These are phyloP conservation scores for Orthonevra nobilis DNA, from an alignment of 2,888 invertebrate genomes.

Conservation along the genomic window DNA sequence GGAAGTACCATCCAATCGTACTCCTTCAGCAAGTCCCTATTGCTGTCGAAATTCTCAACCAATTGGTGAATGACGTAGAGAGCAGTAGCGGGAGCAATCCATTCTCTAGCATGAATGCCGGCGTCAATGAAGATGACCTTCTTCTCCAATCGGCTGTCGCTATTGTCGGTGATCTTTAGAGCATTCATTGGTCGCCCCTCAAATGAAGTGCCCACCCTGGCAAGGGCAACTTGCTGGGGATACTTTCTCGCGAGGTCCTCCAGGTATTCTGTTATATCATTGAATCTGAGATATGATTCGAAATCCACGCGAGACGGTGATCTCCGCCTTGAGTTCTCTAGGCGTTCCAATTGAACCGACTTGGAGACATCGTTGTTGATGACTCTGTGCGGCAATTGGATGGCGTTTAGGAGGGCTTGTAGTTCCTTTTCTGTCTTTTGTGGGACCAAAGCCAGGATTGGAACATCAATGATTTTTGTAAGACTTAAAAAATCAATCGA, in stretches of 20 bases:
- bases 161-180: slow-evolving; percentile 80
- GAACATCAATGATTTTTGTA: slow-evolving; percentile 21
- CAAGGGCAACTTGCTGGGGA: slow-evolving; percentile 81
- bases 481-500: slow-evolving; percentile 34
- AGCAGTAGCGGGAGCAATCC: slow-evolving; percentile 83
- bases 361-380: slow-evolving; percentile 20
- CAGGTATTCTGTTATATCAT: slow-evolving; percentile 81
- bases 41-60: slow-evolving; percentile 80
- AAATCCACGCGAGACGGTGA: slow-evolving; percentile 44
- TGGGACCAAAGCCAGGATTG: slow-evolving; percentile 32
- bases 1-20: slow-evolving; percentile 86
- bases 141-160: slow-evolving; percentile 76
- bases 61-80: slow-evolving; percentile 82
- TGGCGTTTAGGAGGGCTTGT: not conserved
- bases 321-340: slow-evolving; percentile 29
- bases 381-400: slow-evolving; percentile 10
- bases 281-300: slow-evolving; percentile 72
- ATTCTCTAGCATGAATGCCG: slow-evolving; percentile 84
- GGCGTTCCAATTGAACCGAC: slow-evolving; percentile 22
- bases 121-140: slow-evolving; percentile 82
- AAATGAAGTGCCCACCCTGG: slow-evolving; percentile 82
- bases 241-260: slow-evolving; percentile 79
- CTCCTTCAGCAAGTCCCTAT: slow-evolving; percentile 80
- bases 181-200: slow-evolving; percentile 83
- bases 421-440: slow-evolving; percentile 31